A percentile compares a stretch with the other conserved stretches of the same genome.
phyloP scores from a whole-genome alignment of 1,140 invertebrate species.

The Cotesia glomerata region DNA sequence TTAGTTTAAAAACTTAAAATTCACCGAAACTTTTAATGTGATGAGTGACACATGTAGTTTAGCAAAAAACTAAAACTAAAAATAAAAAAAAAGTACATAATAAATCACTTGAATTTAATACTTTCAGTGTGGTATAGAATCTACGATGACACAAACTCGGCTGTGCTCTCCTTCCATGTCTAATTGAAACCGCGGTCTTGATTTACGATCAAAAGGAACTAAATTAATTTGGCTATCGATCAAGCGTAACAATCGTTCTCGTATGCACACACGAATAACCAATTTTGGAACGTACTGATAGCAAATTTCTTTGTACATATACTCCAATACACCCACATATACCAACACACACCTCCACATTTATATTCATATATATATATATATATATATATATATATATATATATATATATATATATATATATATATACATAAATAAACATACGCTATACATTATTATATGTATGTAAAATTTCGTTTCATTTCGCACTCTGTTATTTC shows the following conservation, averaged over 20 bases:
- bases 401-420: neutral
- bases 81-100: neutral
- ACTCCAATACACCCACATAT: neutral
- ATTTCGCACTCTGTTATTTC: conserved; percentile 23
- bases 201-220: conserved; percentile 29
- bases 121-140: neutral
- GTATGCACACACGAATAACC: neutral
- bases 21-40: too few species aligned
- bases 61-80: neutral
- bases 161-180: conserved; percentile 4
- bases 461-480: conserved; percentile 11
- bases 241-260: conserved; percentile 15
- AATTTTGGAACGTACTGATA: neutral
- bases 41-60: neutral
- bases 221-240: conserved; percentile 36
- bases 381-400: neutral
- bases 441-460: neutral
- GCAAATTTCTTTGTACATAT: conserved; percentile 3
- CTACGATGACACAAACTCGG: conserved; percentile 3
- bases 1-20: too few species aligned
- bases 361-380: neutral
- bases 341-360: neutral
- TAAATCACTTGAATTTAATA: neutral
- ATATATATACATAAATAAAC: conserved; percentile 3
- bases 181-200: conserved; percentile 37